These are phyloP conservation scores for Pachypsylla venusta DNA, from an alignment of 1,140 invertebrate species.

Conservation along the genomic window DNA sequence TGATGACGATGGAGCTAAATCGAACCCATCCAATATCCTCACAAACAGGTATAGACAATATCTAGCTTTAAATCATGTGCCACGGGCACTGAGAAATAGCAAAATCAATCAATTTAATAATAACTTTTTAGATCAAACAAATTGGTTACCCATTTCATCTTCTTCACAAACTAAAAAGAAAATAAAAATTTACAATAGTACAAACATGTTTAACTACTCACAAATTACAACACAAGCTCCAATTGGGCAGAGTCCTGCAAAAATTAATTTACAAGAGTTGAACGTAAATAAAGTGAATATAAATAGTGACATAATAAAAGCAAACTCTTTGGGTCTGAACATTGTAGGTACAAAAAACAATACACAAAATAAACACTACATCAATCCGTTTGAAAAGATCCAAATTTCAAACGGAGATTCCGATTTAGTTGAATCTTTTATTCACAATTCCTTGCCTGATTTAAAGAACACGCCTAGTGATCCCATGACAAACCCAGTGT, in stretches of 20 bases:
- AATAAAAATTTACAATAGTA: neutral
- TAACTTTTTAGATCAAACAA: neutral
- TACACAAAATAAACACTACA: neutral
- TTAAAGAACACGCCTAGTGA: neutral
- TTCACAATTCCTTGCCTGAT: constrained; percentile 5
- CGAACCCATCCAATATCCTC: neutral
- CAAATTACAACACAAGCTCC: neutral
- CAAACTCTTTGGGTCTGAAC: neutral
- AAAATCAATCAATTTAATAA: constrained; percentile 1
- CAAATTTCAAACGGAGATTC: neutral
- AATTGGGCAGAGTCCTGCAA: neutral
- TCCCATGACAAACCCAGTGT: neutral
- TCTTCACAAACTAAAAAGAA: neutral
- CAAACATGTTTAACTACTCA: constrained; percentile 4
- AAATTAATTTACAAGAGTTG: neutral
- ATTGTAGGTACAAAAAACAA: neutral
- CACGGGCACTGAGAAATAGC: neutral
- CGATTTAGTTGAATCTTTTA: constrained; percentile 4
- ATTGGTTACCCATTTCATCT: neutral
- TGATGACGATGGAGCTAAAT: constrained; percentile 2
- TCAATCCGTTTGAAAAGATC: neutral
- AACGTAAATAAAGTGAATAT: neutral
- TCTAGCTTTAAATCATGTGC: neutral
- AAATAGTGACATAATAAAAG: neutral
- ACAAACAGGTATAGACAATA: constrained; percentile 4